Evolutionary conservation across 2,113 vertebrate genomes (phyloP), one percentile per base, ranked within the genome.

Genomic region (Alethe castanea): DNA sequence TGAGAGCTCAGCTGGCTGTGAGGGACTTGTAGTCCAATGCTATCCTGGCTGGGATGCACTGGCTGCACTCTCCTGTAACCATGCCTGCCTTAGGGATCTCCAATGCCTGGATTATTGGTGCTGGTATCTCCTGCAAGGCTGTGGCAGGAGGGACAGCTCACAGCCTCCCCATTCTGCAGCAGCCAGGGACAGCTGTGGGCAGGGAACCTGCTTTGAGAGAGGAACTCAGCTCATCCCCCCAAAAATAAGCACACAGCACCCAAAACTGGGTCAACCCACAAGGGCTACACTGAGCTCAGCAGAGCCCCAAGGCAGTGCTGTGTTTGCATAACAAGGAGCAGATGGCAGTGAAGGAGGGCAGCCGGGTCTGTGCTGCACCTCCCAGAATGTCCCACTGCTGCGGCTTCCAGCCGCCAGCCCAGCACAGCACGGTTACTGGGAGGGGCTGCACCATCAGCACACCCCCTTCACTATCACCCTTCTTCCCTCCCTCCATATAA

Each of bases 181-280:
- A 85, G 42, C 47, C 25, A 2, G 12, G 57, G 24, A 80, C 1
- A 5, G 62, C 72, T 45, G 31, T 1, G n/a, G n/a, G 69, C 54
- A 73, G 38, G 42, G n/a, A 73, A 36, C 31, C 73, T 85, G 60
- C 57, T 70, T 66, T 8, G 6, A 78, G 70, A 52, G 18, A 73
- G 16, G 31, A 85, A 56, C 28, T 90, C 89, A 50, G 66, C 25
- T 92, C 52, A 79, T 36, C 6, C 36, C 71, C 82, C 24, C 12
- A n/a, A 40, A 96, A 94, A 93, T 80, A 88, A 76, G 80, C 61
- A 73, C 44, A 50, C 7, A 3, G 80, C 86, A 91, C 89, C 91
- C 85, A 94, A 91, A 91, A 87, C 50, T 91, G 81, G 94, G 95
- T 88, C 90, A 96, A 40, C 69, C 78, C 86, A 86, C 67, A 38